These are phyloP conservation scores for Trilocha varians DNA, from an alignment of 2,888 invertebrate genomes.

Conservation along the genomic window DNA sequence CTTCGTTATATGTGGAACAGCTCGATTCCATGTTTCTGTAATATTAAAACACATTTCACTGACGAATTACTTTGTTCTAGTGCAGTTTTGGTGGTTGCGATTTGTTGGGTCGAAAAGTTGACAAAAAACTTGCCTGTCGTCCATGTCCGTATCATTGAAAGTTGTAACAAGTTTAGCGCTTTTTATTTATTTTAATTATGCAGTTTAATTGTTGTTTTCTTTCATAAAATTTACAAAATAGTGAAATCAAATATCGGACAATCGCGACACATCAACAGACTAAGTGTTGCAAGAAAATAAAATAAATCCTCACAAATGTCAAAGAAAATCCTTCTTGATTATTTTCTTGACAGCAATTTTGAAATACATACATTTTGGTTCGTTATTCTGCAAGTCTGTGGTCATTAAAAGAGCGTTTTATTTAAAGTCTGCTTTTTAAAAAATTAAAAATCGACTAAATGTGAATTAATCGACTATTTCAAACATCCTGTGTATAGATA, in stretches of 20 bases:
- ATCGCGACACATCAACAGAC: constrained; percentile 72
- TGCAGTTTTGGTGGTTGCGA: constrained; percentile 59
- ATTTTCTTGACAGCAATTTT: no score
- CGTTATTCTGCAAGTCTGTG: no score
- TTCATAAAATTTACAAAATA: constrained; percentile 64
- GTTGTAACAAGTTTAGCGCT: constrained; percentile 40
- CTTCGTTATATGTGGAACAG: constrained; percentile 51
- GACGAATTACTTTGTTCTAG: constrained; percentile 54
- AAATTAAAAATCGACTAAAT: no score
- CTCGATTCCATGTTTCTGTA: constrained; percentile 66
- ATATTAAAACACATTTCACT: constrained; percentile 43
- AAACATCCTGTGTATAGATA: no score
- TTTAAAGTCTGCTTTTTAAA: no score
- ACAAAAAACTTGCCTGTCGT: constrained; percentile 52
- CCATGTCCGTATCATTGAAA: constrained; percentile 52
- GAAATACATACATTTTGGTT: no score
- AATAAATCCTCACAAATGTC: constrained; percentile 12
- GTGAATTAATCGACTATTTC: no score
- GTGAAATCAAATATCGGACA: constrained; percentile 63
- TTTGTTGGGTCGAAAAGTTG: constrained; percentile 29
- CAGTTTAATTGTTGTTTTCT: constrained; percentile 51
- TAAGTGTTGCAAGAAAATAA: constrained; percentile 41
- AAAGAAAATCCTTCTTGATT: no score
- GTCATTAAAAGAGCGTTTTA: no score
- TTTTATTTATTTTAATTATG: constrained; percentile 40